Base-by-base conservation (phyloP, 2,888 invertebrate species). In the Aplocera efformata region DNA sequence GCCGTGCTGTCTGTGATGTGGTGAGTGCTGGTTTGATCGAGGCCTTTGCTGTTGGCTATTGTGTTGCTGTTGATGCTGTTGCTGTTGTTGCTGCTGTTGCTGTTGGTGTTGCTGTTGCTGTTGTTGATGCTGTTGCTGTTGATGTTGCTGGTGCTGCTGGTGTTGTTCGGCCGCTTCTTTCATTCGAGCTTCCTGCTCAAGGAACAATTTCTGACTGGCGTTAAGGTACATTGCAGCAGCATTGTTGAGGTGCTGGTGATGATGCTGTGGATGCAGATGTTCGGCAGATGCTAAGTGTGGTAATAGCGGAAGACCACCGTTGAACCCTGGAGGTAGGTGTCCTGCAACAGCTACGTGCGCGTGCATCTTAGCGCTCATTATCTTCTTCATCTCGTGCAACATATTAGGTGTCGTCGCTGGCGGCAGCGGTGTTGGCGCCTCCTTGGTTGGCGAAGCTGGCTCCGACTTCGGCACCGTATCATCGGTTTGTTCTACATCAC, bases 141-240 rank as follows among this genome's bases (percentile, higher is more conserved):
- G 74, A 5, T 63, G 67, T 8, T 63, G 62, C 6, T 60, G 58
- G 10, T 84, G 90, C 31, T 88, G 89, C 36, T 89, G 90, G n/a
- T 83, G 77, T 20, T 76, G 90, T 23, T 90, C 92, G 43, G 85
- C 90, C 10, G 92, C 93, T 79, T 93, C 89, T 47, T 92, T 93
- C 86, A 93, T 88, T 50, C 94, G 90, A 10, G 93, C 94, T 71
- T 94, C 94, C 72, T 94, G 76, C 75, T 95, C 94, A 80, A 94
- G 86, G 66, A 95, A 92, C 61, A 95, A 85, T 67, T 94, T 94
- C 64, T 95, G 94, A 62, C 92, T 92, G 30, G 93, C 92, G 55
- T 94, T 93, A 54, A 94, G 89, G 78, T 95, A 94, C 93, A 94
- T 94, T 10, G 91, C 91, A 30, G 91, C 91, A 7, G 91, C 91